Conservation (phyloP, 1,140 invertebrate species). For the Anastrepha obliqua region DNA sequence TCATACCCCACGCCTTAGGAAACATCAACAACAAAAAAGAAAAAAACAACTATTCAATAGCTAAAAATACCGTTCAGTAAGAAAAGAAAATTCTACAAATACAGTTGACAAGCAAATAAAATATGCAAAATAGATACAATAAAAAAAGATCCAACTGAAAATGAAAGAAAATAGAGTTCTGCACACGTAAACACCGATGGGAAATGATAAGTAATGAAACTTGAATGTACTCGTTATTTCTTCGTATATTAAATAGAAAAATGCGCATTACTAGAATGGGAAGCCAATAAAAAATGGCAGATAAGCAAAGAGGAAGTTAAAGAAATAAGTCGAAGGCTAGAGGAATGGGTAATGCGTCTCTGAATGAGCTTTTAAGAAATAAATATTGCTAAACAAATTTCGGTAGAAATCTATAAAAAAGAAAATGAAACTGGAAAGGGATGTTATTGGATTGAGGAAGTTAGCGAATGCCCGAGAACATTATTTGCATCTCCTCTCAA, state of each 20-base stretch:
- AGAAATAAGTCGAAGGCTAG: background rate
- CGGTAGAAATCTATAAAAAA: background rate
- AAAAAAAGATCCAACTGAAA: too few relatives aligned
- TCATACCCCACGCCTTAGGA: background rate
- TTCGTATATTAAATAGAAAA: background rate
- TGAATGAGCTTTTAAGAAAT: background rate
- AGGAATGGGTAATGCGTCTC: background rate
- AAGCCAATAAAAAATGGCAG: conserved; percentile 29
- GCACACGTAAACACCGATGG: conserved; percentile 8
- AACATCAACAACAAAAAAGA: background rate
- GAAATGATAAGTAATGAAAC: conserved; percentile 41
- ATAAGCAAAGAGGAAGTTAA: conserved; percentile 2
- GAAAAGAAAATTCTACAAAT: background rate
- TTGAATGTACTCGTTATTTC: conserved; percentile 5
- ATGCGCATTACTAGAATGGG: background rate
- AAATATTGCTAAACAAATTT: background rate
- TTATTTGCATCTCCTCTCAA: background rate
- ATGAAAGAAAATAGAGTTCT: background rate
- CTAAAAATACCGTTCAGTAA: conserved; percentile 5
- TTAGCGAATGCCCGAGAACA: background rate
- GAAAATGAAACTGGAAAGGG: background rate
- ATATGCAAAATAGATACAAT: background rate
- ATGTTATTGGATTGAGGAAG: background rate
- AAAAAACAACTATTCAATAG: conserved; percentile 12
- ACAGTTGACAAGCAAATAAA: conserved; percentile 52